Evolutionary conservation across 1,140 invertebrate genomes (phyloP).

Genomic region (Pristionchus pacificus): DNA sequence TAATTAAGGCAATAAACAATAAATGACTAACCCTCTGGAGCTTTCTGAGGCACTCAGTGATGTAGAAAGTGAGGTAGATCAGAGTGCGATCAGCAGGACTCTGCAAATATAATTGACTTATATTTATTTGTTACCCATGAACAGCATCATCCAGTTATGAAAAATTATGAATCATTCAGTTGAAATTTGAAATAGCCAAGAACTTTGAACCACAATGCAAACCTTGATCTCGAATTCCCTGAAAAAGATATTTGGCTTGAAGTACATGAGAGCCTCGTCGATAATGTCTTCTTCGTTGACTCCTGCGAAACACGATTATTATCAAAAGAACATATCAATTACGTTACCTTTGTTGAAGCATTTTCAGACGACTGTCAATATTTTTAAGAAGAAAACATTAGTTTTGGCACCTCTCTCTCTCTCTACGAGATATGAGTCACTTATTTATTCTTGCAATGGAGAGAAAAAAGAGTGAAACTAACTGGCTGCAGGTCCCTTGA

Average conservation of each 20-base stretch:
- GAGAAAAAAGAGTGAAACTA: constrained; percentile 16
- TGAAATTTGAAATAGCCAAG: no score
- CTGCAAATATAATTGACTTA: no score
- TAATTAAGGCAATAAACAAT: constrained; percentile 21
- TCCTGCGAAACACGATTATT: neutral
- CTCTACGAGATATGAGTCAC: no score
- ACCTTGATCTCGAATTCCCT: constrained; percentile 94
- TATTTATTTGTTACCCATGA: no score
- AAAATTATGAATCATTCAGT: no score
- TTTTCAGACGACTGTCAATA: neutral
- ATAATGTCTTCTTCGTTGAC: constrained; percentile 79
- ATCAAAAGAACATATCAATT: no score
- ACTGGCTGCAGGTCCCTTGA: constrained; percentile 78
- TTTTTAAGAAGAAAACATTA: neutral
- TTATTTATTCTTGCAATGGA: no score
- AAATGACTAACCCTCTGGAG: constrained; percentile 70
- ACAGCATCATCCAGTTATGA: no score
- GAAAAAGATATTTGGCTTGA: constrained; percentile 99
- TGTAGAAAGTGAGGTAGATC: constrained; percentile 97
- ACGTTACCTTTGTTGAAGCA: no score
- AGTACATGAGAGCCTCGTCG: constrained; percentile 92
- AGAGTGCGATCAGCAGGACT: constrained; percentile 87
- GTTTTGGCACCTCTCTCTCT: no score
- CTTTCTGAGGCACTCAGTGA: constrained; percentile 93
- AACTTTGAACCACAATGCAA: constrained; percentile 57